These are phyloP conservation scores for Eunapius fragilis DNA, from an alignment of 37 sponge, comb jelly and placozoan species.

Conservation along the genomic window DNA sequence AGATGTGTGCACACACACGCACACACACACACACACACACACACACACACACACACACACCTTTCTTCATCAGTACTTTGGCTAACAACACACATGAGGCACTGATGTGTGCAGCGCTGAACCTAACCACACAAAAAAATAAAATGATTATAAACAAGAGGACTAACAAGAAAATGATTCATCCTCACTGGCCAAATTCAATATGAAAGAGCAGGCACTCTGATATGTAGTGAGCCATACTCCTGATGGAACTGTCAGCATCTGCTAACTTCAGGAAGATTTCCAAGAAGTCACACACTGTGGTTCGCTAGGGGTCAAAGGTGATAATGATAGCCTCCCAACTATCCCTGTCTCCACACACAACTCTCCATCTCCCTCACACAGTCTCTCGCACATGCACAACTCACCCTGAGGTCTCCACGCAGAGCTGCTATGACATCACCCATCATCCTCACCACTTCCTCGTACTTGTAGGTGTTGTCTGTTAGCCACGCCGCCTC, in stretches of 20 bases:
- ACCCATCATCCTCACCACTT: conserved; percentile 86
- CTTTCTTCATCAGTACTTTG: conserved; percentile 45
- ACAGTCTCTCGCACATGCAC: not conserved
- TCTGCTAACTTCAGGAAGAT: conserved; percentile 37
- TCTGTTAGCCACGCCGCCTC: conserved; percentile 91
- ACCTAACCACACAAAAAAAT: conserved; percentile 39
- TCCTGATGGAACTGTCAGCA: not conserved
- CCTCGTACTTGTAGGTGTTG: conserved; percentile 77
- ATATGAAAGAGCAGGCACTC: conserved; percentile 67
- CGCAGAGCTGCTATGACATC: conserved; percentile 59
- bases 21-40: conserved; percentile 8
- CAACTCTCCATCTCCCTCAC: not conserved
- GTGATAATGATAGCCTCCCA: not conserved
- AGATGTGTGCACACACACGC: not conserved
- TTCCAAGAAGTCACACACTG: conserved; percentile 59
- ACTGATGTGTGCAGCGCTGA: conserved; percentile 38
- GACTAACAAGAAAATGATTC: not conserved
- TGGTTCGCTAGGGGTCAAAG: conserved; percentile 24
- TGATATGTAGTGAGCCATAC: conserved; percentile 71
- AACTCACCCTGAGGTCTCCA: conserved; percentile 64
- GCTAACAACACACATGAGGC: conserved; percentile 56
- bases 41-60: conserved; percentile 40
- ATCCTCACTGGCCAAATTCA: conserved; percentile 35
- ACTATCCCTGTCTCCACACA: not conserved
- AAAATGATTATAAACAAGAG: conserved; percentile 1